Evolutionary conservation across 2,888 invertebrate species (phyloP).

Genomic region (Anoplius nigerrimus): DNA sequence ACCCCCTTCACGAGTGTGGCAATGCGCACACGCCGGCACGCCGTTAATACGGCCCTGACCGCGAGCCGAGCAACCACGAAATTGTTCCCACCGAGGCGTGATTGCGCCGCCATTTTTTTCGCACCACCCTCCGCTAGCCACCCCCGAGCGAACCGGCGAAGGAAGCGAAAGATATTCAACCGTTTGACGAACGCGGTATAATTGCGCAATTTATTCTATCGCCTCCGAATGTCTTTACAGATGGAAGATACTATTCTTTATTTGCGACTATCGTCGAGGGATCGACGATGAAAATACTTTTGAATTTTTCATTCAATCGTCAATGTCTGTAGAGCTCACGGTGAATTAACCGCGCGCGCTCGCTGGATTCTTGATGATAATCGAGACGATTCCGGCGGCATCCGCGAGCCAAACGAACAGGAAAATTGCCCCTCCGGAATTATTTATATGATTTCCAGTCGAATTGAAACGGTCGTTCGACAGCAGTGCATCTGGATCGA

Average conservation of each 20-base stretch:
- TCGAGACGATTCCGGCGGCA: conserved; percentile 30
- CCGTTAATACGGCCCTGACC: conserved; percentile 41
- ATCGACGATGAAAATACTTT: neutral
- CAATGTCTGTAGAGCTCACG: conserved; percentile 43
- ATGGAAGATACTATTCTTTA: neutral
- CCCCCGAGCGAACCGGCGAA: neutral
- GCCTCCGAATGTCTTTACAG: neutral
- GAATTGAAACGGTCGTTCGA: conserved; percentile 28
- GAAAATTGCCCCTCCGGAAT: conserved; percentile 37
- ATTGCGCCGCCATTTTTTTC: conserved; percentile 20
- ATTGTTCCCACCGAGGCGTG: conserved; percentile 44
- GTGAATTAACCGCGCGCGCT: conserved; percentile 33
- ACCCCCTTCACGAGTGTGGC: conserved; percentile 25
- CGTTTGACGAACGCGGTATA: neutral
- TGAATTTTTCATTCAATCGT: conserved; percentile 29
- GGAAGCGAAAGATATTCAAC: neutral
- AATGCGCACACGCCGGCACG: conserved; percentile 1
- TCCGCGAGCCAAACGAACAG: conserved; percentile 29
- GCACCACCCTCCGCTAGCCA: conserved; percentile 10
- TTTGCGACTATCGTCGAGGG: neutral
- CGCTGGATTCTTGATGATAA: conserved; percentile 25
- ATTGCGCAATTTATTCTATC: neutral
- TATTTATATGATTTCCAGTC: conserved; percentile 51
- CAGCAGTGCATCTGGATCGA: conserved; percentile 35
- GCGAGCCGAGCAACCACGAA: conserved; percentile 37